Evolutionary conservation across 2,797 vertebrate genomes (phyloP).

Genomic region (Coendou prehensilis): DNA sequence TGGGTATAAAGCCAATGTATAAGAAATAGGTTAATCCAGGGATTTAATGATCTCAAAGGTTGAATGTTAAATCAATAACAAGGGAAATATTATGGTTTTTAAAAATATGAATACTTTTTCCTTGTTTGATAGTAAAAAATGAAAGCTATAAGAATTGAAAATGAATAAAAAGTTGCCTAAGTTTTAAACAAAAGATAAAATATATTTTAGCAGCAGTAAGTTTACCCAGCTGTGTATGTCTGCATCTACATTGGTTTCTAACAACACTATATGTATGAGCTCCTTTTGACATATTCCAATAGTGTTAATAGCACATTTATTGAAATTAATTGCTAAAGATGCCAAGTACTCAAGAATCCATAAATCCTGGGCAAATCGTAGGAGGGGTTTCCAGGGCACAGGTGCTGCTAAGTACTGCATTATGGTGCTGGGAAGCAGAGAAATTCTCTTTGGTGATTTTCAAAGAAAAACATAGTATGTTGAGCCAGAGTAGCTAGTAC

Average conservation of each 20-base stretch:
- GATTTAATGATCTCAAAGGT: conserved; percentile 28
- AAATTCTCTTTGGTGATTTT: not conserved
- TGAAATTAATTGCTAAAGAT: not conserved
- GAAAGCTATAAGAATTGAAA: not conserved
- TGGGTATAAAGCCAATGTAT: conserved; percentile 4
- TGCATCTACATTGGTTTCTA: not conserved
- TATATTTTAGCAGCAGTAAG: not conserved
- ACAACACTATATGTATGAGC: not conserved
- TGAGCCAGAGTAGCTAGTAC: not conserved
- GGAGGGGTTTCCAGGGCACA: not conserved
- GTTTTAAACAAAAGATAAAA: not conserved
- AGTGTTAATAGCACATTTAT: not conserved
- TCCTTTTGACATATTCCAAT: not conserved
- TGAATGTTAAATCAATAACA: not conserved
- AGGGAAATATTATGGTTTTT: not conserved
- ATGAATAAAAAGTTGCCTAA: not conserved
- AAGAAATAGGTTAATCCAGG: not conserved
- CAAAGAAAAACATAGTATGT: not conserved
- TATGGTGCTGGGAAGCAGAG: not conserved
- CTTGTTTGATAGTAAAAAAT: not conserved
- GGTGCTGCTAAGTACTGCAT: not conserved
- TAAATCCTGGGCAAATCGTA: not conserved
- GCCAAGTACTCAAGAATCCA: not conserved
- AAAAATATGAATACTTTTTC: not conserved
- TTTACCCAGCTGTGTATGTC: not conserved